Evolutionary conservation across 2,888 invertebrate species (phyloP), one percentile per base, ranked within the genome.

Genomic region (Pedicia rivosa): DNA sequence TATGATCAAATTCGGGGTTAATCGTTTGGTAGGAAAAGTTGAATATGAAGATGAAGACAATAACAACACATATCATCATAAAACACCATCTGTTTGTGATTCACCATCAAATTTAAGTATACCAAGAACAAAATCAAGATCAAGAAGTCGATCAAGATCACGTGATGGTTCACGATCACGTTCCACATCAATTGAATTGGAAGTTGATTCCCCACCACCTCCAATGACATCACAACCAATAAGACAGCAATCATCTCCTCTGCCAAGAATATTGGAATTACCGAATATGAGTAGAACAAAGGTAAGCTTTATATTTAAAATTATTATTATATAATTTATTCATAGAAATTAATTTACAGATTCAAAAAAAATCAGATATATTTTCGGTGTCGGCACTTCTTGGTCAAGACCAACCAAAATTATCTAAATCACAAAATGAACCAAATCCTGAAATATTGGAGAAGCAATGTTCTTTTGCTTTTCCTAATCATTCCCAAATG

Each of bases 351-450:
- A 3, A 13, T n/a, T 35, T 16, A 9, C 4, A 30, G 19, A 29
- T 24, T 30, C 41, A 67, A 8, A 79, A 79, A 57, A 74, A 78
- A 64, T 83, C 82, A 10, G 84, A 84, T 61, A 70, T 79, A 16
- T 87, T 86, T 59, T 83, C 83, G 37, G 84, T 87, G 27, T 82
- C 79, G 43, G 86, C 86, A 1, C 63, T 87, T 24, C 59, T 87
- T 32, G 67, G 82, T 57, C 82, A 86, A 38, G 86, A 86, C 53
- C 75, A 79, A 28, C 82, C 74, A 14, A 65, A 71, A 56, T 66
- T 68, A 5, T 69, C 68, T 44, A 66, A 41, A 38, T 48, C 41
- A 36, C 32, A 32, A 32, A 17, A 32, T 22, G 17, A 14, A 20
- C 32, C 17, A 20, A 20, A 20, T 20, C 20, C 19, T 13, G 19